Conservation (phyloP, 2,888 invertebrate species). For the Seira sanloemensis region DNA sequence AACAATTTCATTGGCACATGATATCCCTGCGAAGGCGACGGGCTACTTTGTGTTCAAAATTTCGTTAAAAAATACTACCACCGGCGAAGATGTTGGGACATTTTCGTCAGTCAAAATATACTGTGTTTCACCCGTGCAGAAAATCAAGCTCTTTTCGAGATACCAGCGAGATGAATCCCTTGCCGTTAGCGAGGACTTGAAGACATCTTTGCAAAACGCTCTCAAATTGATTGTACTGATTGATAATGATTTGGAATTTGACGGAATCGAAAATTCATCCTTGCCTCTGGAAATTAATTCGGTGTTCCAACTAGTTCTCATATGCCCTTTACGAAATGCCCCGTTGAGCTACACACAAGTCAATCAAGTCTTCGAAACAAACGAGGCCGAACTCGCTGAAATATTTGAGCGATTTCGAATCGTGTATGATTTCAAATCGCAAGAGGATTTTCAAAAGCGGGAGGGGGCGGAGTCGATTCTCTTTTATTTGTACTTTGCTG, state of each 20-base stretch:
- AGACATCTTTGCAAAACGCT: neutral
- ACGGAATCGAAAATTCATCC: neutral
- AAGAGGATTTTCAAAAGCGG: too few relatives aligned
- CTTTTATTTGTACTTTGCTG: too few relatives aligned
- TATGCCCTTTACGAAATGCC: neutral
- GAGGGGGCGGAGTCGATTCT: too few relatives aligned
- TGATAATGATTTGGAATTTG: neutral
- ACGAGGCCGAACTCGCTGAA: neutral
- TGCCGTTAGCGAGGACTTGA: neutral
- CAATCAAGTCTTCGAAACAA: neutral
- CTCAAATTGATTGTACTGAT: neutral
- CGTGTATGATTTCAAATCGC: neutral
- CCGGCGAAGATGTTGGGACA: neutral
- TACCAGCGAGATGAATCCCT: neutral
- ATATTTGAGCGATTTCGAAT: neutral
- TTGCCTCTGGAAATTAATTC: neutral
- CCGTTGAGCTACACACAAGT: neutral
- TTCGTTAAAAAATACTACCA: neutral
- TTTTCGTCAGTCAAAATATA: neutral
- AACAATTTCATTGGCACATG: neutral
- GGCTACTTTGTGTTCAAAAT: neutral
- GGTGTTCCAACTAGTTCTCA: neutral
- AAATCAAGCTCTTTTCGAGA: neutral
- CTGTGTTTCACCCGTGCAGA: neutral
- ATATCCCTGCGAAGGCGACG: neutral